Evolutionary conservation across 2,113 vertebrate species (phyloP).

Genomic region (Mesoclemmys tuberculata): DNA sequence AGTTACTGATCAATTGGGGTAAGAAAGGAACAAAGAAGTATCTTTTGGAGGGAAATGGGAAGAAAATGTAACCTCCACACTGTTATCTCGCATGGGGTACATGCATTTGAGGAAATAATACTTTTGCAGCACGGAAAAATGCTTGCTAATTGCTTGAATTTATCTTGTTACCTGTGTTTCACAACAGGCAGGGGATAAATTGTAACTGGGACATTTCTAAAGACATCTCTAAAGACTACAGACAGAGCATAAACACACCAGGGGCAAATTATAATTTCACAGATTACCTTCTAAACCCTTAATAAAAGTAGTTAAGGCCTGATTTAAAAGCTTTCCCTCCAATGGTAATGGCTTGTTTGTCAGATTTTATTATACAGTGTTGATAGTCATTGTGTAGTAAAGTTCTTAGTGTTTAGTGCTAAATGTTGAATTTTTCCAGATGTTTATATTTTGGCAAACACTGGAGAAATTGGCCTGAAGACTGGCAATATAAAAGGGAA

Average conservation of each 20-base stretch:
- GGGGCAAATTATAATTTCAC: conserved; percentile 18
- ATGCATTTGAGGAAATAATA: conserved; percentile 57
- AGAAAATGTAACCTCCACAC: conserved; percentile 18
- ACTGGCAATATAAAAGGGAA: background rate
- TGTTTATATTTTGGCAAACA: conserved; percentile 32
- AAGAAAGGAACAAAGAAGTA: background rate
- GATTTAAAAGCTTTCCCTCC: conserved; percentile 67
- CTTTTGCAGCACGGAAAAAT: conserved; percentile 51
- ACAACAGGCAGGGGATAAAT: conserved; percentile 68
- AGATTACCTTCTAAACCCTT: conserved; percentile 68
- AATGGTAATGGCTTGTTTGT: conserved; percentile 69
- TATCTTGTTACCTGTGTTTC: conserved; percentile 67
- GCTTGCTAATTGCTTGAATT: conserved; percentile 73
- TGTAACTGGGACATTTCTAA: conserved; percentile 64
- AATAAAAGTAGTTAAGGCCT: conserved; percentile 64
- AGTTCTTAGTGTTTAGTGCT: conserved; percentile 47
- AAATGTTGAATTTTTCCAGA: background rate
- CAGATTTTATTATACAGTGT: conserved; percentile 60
- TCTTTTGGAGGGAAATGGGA: conserved; percentile 18
- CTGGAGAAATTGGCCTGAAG: background rate
- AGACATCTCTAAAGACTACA: conserved; percentile 62
- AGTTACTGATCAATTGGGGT: conserved; percentile 31
- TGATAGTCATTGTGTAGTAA: conserved; percentile 54
- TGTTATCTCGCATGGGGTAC: conserved; percentile 7
- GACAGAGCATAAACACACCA: conserved; percentile 63